Percentiles rank a stretch among this genome's conserved stretches.
phyloP scores from a whole-genome alignment of 2,113 vertebrate species.

The Noturus placidus region DNA sequence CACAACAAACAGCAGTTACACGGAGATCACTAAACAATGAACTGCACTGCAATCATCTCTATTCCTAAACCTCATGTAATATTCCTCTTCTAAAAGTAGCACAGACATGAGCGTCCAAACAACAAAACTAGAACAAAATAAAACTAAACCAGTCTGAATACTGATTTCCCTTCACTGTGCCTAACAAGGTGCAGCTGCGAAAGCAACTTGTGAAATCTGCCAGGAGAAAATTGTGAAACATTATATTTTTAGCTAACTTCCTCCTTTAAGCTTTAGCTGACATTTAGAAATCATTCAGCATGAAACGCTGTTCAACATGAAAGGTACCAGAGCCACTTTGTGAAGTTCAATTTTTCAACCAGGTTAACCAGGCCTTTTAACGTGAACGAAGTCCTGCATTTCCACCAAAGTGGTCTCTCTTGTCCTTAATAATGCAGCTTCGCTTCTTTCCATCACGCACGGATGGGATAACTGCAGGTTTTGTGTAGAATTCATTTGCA shows the following conservation, averaged over 20 bases:
- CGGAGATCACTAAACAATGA: not conserved
- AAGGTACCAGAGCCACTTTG: constrained; percentile 26
- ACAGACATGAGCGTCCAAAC: not conserved
- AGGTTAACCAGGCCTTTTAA: not conserved
- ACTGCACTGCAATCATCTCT: not conserved
- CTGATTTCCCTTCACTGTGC: not conserved
- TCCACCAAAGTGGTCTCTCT: not conserved
- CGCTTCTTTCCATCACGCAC: not conserved
- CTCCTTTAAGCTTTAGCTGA: not conserved
- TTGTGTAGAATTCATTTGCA: not conserved
- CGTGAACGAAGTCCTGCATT: not conserved
- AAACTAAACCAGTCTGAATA: not conserved
- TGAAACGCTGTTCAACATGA: constrained; percentile 19
- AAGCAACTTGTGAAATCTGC: not conserved
- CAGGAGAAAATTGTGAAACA: not conserved
- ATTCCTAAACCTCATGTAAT: not conserved
- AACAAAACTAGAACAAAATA: not conserved
- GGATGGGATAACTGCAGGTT: not conserved
- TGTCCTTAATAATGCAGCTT: constrained; percentile 11
- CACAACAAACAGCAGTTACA: too few relatives aligned
- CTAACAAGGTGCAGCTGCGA: not conserved
- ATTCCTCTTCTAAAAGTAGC: not conserved
- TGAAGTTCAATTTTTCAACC: constrained; percentile 14
- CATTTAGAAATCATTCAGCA: not conserved
- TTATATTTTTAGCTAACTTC: not conserved